These are phyloP conservation scores for Agrilus planipennis DNA, from an alignment of 1,140 invertebrate genomes.

Conservation along the genomic window DNA sequence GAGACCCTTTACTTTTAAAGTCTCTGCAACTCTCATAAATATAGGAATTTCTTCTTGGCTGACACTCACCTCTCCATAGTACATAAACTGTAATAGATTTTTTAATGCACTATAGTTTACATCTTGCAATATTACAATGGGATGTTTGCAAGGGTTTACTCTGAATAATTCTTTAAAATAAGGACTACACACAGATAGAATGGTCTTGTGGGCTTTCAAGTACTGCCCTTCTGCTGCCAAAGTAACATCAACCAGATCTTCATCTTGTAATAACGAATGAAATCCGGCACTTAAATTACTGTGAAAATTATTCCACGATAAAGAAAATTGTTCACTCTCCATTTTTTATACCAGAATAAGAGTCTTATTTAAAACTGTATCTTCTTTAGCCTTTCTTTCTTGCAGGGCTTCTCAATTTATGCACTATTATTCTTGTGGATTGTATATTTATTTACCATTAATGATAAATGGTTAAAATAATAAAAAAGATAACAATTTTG, in stretches of 20 bases:
- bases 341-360: constrained; percentile 9
- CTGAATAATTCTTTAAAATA: constrained; percentile 80
- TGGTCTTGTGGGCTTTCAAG: constrained; percentile 68
- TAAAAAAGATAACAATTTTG: too few species aligned
- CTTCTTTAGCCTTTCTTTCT: too few species aligned
- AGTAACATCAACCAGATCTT: constrained; percentile 70
- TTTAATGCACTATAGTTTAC: constrained; percentile 57
- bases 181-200: constrained; percentile 72
- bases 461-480: too few species aligned
- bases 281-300: constrained; percentile 60
- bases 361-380: too few species aligned
- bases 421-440: too few species aligned
- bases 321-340: constrained; percentile 62
- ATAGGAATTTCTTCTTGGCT: constrained; percentile 69
- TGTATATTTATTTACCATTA: too few species aligned
- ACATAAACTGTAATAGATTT: constrained; percentile 77
- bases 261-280: constrained; percentile 58
- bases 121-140: constrained; percentile 73
- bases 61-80: constrained; percentile 77
- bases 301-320: constrained; percentile 69
- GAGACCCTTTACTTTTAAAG: constrained; percentile 71
- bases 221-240: constrained; percentile 67
- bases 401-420: too few species aligned
- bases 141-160: constrained; percentile 80
- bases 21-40: constrained; percentile 74